phyloP scores from a whole-genome alignment of 2,113 vertebrate genomes.

The Thunnus thynnus region DNA sequence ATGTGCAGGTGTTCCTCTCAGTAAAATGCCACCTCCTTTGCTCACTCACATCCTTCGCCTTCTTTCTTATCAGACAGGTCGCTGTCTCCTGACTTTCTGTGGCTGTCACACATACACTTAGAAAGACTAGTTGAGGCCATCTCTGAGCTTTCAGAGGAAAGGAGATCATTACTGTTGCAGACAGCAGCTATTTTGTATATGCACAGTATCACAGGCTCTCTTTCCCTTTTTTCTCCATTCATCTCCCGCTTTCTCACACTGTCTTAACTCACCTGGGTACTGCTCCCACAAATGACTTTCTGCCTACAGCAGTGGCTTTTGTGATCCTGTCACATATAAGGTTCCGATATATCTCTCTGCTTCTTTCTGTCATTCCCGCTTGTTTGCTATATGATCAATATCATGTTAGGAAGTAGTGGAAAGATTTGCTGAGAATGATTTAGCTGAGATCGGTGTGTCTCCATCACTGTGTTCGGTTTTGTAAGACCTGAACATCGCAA shows the following conservation, averaged over 20 bases:
- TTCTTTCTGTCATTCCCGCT: conserved; percentile 39
- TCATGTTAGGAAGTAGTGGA: conserved; percentile 52
- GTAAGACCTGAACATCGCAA: conserved; percentile 49
- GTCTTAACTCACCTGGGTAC: conserved; percentile 68
- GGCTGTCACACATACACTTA: conserved; percentile 89
- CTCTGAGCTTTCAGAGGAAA: conserved; percentile 66
- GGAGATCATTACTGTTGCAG: conserved; percentile 79
- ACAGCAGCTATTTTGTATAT: conserved; percentile 80
- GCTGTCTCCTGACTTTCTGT: conserved; percentile 93
- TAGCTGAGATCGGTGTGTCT: conserved; percentile 21
- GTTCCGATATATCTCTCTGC: conserved; percentile 35
- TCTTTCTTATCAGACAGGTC: conserved; percentile 89
- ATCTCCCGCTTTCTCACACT: conserved; percentile 46
- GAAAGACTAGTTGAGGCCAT: conserved; percentile 70
- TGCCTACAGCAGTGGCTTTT: conserved; percentile 70
- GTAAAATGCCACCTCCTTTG: conserved; percentile 89
- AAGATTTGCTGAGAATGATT: conserved; percentile 67
- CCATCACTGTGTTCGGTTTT: conserved; percentile 32
- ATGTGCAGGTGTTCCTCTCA: conserved; percentile 93
- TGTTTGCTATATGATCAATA: conserved; percentile 75
- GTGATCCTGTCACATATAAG: conserved; percentile 65
- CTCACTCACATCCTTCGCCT: conserved; percentile 75
- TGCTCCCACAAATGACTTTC: conserved; percentile 58
- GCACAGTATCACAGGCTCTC: conserved; percentile 70
- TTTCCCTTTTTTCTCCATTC: conserved; percentile 59